phyloP scores from a whole-genome alignment of 1,140 invertebrate genomes.

The Drosophila serrata region DNA sequence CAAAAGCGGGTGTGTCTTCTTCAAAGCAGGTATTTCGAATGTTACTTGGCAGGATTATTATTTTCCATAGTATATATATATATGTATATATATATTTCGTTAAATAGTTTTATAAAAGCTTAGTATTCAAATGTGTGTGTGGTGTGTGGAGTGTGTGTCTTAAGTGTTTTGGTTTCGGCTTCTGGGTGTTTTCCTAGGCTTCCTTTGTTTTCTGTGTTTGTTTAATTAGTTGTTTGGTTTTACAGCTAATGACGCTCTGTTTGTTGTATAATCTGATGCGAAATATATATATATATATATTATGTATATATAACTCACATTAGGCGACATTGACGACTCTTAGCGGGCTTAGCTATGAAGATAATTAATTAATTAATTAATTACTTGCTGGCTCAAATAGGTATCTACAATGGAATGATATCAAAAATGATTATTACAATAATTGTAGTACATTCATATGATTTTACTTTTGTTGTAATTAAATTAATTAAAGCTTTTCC shows the following conservation, averaged over 20 bases:
- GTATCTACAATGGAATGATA: slow-evolving; percentile 83
- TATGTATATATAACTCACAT: slow-evolving; percentile 67
- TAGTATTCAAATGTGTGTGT: slow-evolving; percentile 49
- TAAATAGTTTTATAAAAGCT: slow-evolving; percentile 84
- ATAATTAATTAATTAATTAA: slow-evolving; percentile 40
- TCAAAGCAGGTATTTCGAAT: slow-evolving; percentile 84
- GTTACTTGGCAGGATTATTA: slow-evolving; percentile 85
- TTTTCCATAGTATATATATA: slow-evolving; percentile 68
- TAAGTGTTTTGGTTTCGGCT: slow-evolving; percentile 26
- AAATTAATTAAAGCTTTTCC: slow-evolving; percentile 84
- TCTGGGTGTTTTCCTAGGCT: slow-evolving; percentile 32
- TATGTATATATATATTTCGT: slow-evolving; percentile 65
- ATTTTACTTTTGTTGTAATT: slow-evolving; percentile 63
- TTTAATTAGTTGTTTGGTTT: slow-evolving; percentile 60
- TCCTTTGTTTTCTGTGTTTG: slow-evolving; percentile 48
- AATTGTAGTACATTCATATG: slow-evolving; percentile 43
- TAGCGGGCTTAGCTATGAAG: slow-evolving; percentile 50
- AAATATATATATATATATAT: slow-evolving; percentile 55
- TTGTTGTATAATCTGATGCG: slow-evolving; percentile 63
- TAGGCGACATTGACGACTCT: slow-evolving; percentile 81
- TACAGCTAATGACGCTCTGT: slow-evolving; percentile 56
- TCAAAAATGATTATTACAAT: slow-evolving; percentile 70
- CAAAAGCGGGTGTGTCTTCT: slow-evolving; percentile 85
- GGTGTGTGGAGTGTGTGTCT: slow-evolving; percentile 42
- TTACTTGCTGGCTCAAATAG: slow-evolving; percentile 68